Percentiles rank a stretch among this genome's conserved stretches.
phyloP scores from a whole-genome alignment of 2,113 vertebrate genomes.

The Nyctibius bracteatus region DNA sequence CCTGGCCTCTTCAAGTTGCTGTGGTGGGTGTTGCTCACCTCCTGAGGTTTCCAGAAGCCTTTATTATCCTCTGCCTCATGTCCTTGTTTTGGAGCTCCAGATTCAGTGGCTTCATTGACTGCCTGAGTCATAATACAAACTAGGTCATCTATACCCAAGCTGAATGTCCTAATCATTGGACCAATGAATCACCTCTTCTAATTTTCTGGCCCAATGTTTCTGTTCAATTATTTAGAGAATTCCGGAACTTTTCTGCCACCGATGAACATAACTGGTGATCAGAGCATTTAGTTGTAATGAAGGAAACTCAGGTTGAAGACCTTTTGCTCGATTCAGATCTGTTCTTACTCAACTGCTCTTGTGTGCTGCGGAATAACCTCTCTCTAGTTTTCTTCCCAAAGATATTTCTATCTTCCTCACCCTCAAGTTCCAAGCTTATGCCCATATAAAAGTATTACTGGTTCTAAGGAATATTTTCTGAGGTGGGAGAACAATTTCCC shows the following conservation, averaged over 20 bases:
- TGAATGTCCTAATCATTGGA: not conserved
- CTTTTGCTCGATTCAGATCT: not conserved
- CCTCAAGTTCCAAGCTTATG: not conserved
- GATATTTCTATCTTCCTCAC: not conserved
- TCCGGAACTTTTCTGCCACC: not conserved
- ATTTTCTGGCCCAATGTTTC: constrained; percentile 32
- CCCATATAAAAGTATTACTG: not conserved
- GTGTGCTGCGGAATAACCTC: not conserved
- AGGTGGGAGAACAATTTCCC: not conserved
- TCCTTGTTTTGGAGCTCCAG: not conserved
- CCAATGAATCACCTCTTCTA: constrained; percentile 12
- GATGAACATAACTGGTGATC: not conserved
- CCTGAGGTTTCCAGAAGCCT: not conserved
- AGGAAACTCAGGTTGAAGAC: not conserved
- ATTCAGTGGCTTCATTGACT: not conserved
- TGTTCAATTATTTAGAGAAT: constrained; percentile 43
- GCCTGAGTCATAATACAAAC: constrained; percentile 16
- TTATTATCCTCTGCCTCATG: not conserved
- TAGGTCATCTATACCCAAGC: not conserved
- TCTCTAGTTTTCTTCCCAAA: not conserved
- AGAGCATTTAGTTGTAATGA: not conserved
- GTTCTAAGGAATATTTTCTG: not conserved
- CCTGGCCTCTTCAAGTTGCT: not conserved
- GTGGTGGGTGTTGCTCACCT: not conserved
- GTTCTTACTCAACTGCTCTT: not conserved